Evolutionary conservation across 2,888 invertebrate species (phyloP), one percentile per base, ranked within the genome.

Genomic region (Pedicia rivosa): DNA sequence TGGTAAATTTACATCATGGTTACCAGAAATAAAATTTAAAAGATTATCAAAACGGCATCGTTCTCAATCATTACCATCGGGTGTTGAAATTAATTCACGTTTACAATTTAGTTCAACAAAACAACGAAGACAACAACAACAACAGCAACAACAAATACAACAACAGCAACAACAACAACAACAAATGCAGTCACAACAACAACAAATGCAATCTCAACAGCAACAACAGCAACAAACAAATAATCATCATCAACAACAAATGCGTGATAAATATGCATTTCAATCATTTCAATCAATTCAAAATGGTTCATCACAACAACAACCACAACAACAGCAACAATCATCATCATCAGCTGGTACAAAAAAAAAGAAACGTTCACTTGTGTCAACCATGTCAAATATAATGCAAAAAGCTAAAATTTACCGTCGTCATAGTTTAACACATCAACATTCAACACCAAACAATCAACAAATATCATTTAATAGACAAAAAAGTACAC

Each of bases 331-430:
- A 3, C 4, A n/a, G n/a, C n/a, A n/a, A n/a, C n/a, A n/a, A n/a
- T n/a, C 20, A 10, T 19, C 35, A 17, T 6, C 19, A 19, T n/a
- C n/a, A n/a, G n/a, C n/a, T 14, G 48, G 20, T 9, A 62, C 64
- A 48, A 75, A 78, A 50, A 82, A 81, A 61, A 83, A 82, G 56
- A 82, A 82, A 52, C 78, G 80, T 46, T 75, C 78, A 5, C 65
- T 88, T 36, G 82, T 84, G 0, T 77, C 83, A 0, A 86, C 86
- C 1, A 78, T 88, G 61, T 84, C 83, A 2, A 84, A 82, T 15
- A 72, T 88, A 42, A 63, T 88, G 47, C 83, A 84, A 56, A 87
- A 86, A 63, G 86, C 86, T 1, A 80, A 83, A 54, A 52, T 52
- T 0, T 58, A 57, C 43, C 50, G 57, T 22, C 55, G 59, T 29